Evolutionary conservation across 2,888 invertebrate species (phyloP).

Genomic region (Stictocephala bisonia): DNA sequence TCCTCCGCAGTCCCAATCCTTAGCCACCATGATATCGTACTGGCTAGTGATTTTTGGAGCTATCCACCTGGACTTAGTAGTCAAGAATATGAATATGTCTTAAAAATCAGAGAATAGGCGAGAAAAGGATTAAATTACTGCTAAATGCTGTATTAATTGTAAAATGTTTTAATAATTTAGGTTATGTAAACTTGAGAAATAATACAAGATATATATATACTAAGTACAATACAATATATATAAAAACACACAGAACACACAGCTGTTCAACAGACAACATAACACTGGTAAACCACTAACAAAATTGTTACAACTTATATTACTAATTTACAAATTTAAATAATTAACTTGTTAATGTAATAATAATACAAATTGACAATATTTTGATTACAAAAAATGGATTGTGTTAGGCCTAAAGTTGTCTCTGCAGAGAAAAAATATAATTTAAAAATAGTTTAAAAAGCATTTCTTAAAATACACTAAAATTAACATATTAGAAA

Average conservation of each 20-base stretch:
- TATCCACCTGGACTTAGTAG: too few relatives aligned
- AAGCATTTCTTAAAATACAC: background rate
- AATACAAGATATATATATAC: conserved; percentile 41
- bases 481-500: background rate
- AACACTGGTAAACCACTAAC: conserved; percentile 32
- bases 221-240: conserved; percentile 48
- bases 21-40: too few relatives aligned
- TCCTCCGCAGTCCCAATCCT: too few relatives aligned
- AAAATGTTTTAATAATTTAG: conserved; percentile 48
- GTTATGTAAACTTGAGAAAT: conserved; percentile 46
- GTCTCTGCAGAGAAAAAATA: conserved; percentile 25
- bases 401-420: conserved; percentile 33
- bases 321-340: conserved; percentile 45
- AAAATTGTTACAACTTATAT: conserved; percentile 47
- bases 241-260: conserved; percentile 45
- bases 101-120: too few relatives aligned
- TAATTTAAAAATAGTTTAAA: background rate
- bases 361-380: conserved; percentile 46
- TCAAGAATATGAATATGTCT: too few relatives aligned
- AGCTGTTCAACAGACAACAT: conserved; percentile 35
- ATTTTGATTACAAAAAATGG: conserved; percentile 45
- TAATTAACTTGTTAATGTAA: conserved; percentile 40
- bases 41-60: too few relatives aligned
- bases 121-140: too few relatives aligned
- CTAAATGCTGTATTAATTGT: too few relatives aligned